These are phyloP conservation scores for Stegophylla sp. DNA, from an alignment of 2,888 invertebrate species.

Conservation along the genomic window DNA sequence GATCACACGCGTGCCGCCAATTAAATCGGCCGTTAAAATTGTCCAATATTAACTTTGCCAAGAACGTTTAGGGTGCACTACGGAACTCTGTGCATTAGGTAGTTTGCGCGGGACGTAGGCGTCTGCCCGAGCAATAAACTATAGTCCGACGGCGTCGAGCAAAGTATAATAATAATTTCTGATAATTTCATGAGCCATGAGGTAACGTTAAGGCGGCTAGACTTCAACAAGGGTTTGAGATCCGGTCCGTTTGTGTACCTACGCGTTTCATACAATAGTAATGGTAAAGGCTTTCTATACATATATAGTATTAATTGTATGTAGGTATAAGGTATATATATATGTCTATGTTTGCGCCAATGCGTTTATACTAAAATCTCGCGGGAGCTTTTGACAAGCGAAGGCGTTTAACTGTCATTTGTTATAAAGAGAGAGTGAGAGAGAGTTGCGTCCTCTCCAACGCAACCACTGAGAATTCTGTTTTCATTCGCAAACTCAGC, in stretches of 20 bases:
- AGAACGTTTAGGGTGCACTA: constrained; percentile 19
- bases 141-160: not conserved
- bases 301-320: not conserved
- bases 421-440: no score
- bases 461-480: not conserved
- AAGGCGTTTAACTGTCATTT: constrained; percentile 7
- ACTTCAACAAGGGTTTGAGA: constrained; percentile 15
- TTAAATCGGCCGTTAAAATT: constrained; percentile 28
- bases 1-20: constrained; percentile 25
- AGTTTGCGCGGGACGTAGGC: not conserved
- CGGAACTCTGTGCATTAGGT: not conserved
- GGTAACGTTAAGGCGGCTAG: constrained; percentile 4
- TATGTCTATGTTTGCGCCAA: not conserved
- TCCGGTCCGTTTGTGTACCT: constrained; percentile 25
- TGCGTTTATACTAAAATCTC: not conserved
- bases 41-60: constrained; percentile 30
- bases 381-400: constrained; percentile 11
- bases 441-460: not conserved
- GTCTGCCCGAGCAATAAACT: not conserved
- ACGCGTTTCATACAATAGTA: not conserved
- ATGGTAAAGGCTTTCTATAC: not conserved
- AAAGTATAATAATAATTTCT: constrained; percentile 24
- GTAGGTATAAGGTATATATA: no score
- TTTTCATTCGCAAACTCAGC: not conserved
- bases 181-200: not conserved